A percentile compares a stretch with the other conserved stretches of the same genome.
These are phyloP conservation scores for Gymnosoma rotundatum DNA, from an alignment of 2,888 invertebrate genomes.

Conservation along the genomic window DNA sequence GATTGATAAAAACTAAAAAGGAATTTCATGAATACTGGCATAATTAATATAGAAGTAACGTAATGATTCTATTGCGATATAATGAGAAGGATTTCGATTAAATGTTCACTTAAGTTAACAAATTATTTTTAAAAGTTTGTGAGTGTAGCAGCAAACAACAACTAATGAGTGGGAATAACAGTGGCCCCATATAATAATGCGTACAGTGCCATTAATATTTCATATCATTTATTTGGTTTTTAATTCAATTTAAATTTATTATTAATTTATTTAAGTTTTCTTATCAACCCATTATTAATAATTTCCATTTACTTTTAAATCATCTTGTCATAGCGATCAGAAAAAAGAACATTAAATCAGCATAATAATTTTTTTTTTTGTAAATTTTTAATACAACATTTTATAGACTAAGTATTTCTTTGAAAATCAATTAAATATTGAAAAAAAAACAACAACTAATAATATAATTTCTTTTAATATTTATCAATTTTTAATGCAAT, in stretches of 20 bases:
- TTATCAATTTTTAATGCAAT: conserved; percentile 63
- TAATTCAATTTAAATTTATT: neutral
- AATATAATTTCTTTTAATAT: conserved; percentile 60
- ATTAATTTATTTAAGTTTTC: neutral
- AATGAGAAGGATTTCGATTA: neutral
- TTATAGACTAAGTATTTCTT: conserved; percentile 66
- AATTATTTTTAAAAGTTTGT: neutral
- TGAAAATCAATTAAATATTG: conserved; percentile 53
- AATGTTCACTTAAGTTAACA: neutral
- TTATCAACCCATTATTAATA: neutral
- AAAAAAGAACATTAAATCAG: neutral
- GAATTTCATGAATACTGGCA: too few relatives aligned
- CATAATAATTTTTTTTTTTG: conserved; percentile 29
- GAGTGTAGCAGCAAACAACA: conserved; percentile 32
- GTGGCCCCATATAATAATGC: neutral
- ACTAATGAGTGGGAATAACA: neutral
- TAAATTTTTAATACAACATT: conserved; percentile 50
- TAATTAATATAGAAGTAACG: neutral
- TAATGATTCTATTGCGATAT: neutral
- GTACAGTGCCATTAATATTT: neutral
- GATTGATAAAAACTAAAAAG: neutral
- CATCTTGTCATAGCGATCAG: too few relatives aligned
- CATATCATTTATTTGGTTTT: neutral
- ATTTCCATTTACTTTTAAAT: neutral
- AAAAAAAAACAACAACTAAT: conserved; percentile 57